Evolutionary conservation across 2,888 invertebrate genomes (phyloP).

Genomic region (Chironomus tentans): DNA sequence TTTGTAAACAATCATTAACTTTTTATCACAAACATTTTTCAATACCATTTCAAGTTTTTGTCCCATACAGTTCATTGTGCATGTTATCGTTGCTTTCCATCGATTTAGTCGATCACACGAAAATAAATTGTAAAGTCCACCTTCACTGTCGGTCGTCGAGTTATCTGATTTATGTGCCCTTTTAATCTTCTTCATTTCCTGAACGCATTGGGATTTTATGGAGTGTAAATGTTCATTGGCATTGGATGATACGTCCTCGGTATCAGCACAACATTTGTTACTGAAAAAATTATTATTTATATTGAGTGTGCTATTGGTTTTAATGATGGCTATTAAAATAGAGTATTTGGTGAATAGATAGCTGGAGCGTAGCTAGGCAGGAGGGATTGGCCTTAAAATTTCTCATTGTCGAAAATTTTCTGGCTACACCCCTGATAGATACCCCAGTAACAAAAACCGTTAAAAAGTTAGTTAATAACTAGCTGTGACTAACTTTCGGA

Average conservation of each 20-base stretch:
- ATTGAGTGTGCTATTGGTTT: neutral
- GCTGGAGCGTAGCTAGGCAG: too few species aligned
- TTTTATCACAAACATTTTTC: neutral
- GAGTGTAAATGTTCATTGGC: neutral
- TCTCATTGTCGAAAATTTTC: too few species aligned
- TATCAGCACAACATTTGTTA: slow-evolving; percentile 1
- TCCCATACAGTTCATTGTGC: slow-evolving; percentile 1
- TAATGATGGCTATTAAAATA: too few species aligned
- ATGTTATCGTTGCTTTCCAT: slow-evolving; percentile 1
- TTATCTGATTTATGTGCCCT: neutral
- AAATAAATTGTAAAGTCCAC: slow-evolving; percentile 1
- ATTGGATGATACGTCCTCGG: neutral
- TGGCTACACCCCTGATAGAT: too few species aligned
- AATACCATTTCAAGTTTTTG: slow-evolving; percentile 9
- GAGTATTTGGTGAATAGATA: too few species aligned
- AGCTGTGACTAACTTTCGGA: too few species aligned
- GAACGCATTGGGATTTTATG: neutral
- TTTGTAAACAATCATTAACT: neutral
- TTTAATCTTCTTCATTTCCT: neutral
- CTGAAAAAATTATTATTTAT: too few species aligned
- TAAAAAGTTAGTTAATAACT: too few species aligned
- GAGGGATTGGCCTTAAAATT: too few species aligned
- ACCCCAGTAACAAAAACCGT: too few species aligned
- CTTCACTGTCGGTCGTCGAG: neutral
- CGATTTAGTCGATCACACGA: slow-evolving; percentile 1